phyloP scores from a whole-genome alignment of 2,113 vertebrate species.

The Nipponia nippon region DNA sequence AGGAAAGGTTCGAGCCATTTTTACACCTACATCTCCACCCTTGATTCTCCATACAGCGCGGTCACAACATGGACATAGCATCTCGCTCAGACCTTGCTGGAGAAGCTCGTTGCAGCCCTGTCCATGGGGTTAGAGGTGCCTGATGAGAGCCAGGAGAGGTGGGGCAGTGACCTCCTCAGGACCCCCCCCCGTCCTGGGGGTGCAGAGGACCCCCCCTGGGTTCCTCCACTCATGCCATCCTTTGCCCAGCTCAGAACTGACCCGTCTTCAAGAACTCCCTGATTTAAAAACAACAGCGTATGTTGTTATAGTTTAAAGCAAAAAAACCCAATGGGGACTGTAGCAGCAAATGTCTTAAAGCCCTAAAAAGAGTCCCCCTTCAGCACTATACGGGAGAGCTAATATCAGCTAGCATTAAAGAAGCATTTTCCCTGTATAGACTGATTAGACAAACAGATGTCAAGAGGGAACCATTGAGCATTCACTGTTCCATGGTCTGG shows the following conservation, averaged over 20 bases:
- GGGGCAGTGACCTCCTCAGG: neutral
- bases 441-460: conserved; percentile 16
- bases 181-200: no score
- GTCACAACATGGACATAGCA: accelerated
- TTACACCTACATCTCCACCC: neutral
- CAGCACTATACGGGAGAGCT: neutral
- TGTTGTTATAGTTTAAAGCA: neutral
- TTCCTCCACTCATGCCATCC: neutral
- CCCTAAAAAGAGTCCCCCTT: neutral
- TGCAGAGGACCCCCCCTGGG: accelerated
- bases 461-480: neutral
- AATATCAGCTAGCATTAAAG: neutral
- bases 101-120: neutral
- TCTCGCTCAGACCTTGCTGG: neutral
- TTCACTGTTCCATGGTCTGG: neutral
- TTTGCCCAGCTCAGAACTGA: neutral
- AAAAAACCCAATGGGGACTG: neutral
- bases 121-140: neutral
- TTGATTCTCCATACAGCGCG: neutral
- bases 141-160: no score
- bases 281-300: neutral
- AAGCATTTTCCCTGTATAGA: neutral
- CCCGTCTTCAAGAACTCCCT: no score
- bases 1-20: neutral
- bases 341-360: neutral